Base-by-base conservation (phyloP, 1,140 invertebrate species). In the Drosophila elegans region DNA sequence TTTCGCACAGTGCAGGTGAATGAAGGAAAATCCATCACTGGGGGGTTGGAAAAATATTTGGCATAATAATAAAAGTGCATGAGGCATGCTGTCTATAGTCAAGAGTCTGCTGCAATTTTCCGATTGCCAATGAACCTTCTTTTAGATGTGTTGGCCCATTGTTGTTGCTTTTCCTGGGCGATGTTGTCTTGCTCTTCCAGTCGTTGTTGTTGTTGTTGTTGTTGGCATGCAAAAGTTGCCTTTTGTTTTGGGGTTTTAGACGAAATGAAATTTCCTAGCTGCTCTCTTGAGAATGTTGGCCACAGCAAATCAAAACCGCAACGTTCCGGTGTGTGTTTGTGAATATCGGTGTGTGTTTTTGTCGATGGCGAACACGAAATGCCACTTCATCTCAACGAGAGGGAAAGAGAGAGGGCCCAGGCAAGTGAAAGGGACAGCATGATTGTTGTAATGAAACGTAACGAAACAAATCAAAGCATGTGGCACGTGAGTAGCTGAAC, bases 391-490 rank as follows among this genome's bases (percentile, higher is more conserved):
- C 9, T 38, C 2, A 52, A 21, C 36, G 13, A 16, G 21, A 27
- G n/a, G 5, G 41, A 21, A n/a, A 46, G 32, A 44, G 44, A 41
- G 42, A 63, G 32, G 49, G 46, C 48, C 51, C 52, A 32, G 42
- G 21, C 21, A 48, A 27, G 32, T 3, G 53, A 77, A 55, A 32
- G 34, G 75, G 64, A 38, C 44, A 48, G 63, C 71, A 76, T 52
- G 81, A 86, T 86, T 85, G 81, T 88, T 85, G 83, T 89, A 88
- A 86, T 86, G 83, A 86, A 86, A 86, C 83, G 83, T 86, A 86
- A 74, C 83, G 79, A 86, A 86, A 86, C 66, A 86, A 86, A 86
- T 86, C 83, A 86, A 86, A 89, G 83, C 83, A 88, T 86, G 83
- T 77, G 72, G 76, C 83, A 86, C 82, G 82, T 86, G 83, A 86